Conservation (phyloP, 1,140 invertebrate species). For the Psix sp. region DNA sequence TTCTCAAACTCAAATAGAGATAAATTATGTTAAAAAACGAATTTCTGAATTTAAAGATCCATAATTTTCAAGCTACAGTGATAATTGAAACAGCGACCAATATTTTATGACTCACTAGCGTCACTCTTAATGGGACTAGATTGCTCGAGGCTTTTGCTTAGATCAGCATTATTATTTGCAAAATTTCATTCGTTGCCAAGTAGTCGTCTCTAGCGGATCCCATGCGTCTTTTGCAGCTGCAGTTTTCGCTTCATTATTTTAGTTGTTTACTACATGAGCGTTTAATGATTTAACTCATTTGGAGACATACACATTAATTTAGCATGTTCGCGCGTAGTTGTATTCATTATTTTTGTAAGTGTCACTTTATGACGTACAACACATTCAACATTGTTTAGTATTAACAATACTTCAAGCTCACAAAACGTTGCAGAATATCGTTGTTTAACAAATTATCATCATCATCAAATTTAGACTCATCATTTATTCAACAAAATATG, state of each 20-base stretch:
- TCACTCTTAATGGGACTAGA: conserved; percentile 55
- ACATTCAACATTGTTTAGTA: no score
- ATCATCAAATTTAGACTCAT: no score
- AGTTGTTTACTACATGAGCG: conserved; percentile 29
- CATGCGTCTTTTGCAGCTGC: conserved; percentile 45
- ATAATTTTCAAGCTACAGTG: conserved; percentile 43
- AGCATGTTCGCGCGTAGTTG: no score
- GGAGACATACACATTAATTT: no score
- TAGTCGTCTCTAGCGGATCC: conserved; percentile 47
- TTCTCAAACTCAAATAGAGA: no score
- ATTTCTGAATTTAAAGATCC: conserved; percentile 18
- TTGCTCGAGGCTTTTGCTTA: conserved; percentile 47
- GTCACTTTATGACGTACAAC: no score
- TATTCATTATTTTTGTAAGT: no score
- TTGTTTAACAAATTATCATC: no score
- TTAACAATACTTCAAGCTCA: no score
- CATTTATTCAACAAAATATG: no score
- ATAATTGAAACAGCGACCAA: conserved; percentile 43
- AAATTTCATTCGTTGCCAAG: conserved; percentile 48
- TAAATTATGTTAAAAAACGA: no score
- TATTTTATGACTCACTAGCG: conserved; percentile 50
- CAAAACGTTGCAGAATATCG: no score
- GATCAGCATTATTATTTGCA: conserved; percentile 49
- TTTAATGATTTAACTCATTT: conserved; percentile 29
- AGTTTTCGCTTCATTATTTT: conserved; percentile 46